Percentiles rank a stretch among this genome's conserved stretches.
Evolutionary conservation across 1,140 invertebrate species (phyloP).

Genomic region (Ooceraea biroi): DNA sequence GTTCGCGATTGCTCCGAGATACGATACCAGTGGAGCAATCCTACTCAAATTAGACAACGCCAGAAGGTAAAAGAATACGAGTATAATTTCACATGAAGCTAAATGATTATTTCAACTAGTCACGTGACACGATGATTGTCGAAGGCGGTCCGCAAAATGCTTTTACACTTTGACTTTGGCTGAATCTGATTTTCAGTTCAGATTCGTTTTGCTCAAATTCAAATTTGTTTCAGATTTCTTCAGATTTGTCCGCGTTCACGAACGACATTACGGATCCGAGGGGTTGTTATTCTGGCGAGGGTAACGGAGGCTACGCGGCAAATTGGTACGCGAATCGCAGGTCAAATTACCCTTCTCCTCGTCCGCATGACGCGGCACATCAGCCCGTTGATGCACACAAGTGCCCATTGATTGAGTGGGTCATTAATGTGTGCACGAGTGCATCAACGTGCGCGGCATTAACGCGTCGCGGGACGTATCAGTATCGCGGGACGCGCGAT

Average conservation of each 20-base stretch:
- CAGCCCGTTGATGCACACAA: conserved; percentile 5
- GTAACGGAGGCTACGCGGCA: not conserved
- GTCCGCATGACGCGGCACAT: not conserved
- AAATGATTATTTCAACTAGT: no score
- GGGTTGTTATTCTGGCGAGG: conserved; percentile 2
- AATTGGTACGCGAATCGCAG: conserved; percentile 32
- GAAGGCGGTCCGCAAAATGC: no score
- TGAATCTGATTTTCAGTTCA: no score
- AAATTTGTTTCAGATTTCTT: no score
- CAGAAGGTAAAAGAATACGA: no score
- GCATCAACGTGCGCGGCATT: not conserved
- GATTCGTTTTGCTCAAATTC: conserved; percentile 8
- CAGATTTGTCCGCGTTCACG: not conserved
- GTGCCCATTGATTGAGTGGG: not conserved
- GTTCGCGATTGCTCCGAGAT: no score
- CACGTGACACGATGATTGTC: no score
- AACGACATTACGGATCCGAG: not conserved
- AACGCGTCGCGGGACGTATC: not conserved
- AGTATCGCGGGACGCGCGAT: not conserved
- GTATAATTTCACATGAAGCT: no score
- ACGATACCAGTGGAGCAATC: no score
- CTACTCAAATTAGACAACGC: no score
- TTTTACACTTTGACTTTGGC: no score
- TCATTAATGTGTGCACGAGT: not conserved
- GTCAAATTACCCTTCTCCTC: conserved; percentile 26